Conservation (phyloP, 2,888 invertebrate species). For the Leucozona laternaria region DNA sequence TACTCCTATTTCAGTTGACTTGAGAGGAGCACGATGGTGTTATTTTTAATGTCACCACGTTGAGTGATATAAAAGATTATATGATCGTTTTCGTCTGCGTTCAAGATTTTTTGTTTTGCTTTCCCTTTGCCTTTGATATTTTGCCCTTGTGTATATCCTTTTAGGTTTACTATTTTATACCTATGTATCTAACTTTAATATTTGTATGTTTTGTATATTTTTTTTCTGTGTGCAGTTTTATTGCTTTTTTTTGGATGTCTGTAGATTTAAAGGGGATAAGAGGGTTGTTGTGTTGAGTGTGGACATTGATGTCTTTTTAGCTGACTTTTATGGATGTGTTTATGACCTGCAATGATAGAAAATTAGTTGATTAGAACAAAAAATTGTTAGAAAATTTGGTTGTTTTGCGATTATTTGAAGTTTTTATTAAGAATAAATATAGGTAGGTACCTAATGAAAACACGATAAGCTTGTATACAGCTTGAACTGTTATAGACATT, state of each 20-base stretch:
- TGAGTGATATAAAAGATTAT: slow-evolving; percentile 72
- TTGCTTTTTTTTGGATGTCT: slow-evolving; percentile 55
- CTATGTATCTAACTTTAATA: slow-evolving; percentile 4
- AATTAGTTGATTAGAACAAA: slow-evolving; percentile 69
- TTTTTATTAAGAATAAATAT: neutral
- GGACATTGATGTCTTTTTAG: slow-evolving; percentile 58
- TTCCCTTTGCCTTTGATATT: slow-evolving; percentile 38
- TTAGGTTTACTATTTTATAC: slow-evolving; percentile 10
- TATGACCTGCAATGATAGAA: slow-evolving; percentile 74
- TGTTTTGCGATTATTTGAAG: slow-evolving; percentile 5
- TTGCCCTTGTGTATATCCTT: slow-evolving; percentile 66
- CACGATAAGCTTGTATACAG: neutral
- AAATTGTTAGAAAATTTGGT: slow-evolving; percentile 1
- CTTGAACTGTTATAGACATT: neutral
- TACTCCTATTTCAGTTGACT: slow-evolving; percentile 51
- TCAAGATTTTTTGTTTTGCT: slow-evolving; percentile 11
- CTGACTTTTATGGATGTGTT: slow-evolving; percentile 72
- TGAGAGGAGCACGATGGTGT: slow-evolving; percentile 49
- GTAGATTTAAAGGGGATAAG: slow-evolving; percentile 14
- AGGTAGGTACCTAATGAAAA: neutral
- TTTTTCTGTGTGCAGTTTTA: slow-evolving; percentile 60
- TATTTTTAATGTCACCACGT: slow-evolving; percentile 75
- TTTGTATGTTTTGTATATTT: slow-evolving; percentile 20
- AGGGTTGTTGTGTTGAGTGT: slow-evolving; percentile 44
- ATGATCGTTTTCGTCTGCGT: slow-evolving; percentile 53